Conservation (phyloP, 2,797 vertebrate species). For the Fistularia commersonii region DNA sequence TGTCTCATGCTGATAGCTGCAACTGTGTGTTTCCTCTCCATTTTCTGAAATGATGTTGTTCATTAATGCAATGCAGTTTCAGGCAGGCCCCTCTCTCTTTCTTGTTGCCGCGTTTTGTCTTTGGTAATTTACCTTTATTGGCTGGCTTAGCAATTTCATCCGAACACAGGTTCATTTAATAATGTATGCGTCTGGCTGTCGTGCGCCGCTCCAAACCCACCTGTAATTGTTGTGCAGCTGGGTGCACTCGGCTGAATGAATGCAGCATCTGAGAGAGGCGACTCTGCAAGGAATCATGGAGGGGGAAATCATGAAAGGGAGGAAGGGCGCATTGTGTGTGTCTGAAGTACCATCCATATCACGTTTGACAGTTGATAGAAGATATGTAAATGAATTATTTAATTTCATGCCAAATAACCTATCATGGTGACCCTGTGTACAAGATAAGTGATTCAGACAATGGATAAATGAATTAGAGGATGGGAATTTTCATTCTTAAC, state of each 20-base stretch:
- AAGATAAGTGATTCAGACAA: too few species aligned
- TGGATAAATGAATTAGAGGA: too few species aligned
- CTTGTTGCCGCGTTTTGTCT: constrained; percentile 48
- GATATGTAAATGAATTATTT: too few species aligned
- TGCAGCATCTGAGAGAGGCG: constrained; percentile 12
- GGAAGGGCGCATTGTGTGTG: background rate
- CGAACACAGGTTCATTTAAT: constrained; percentile 68
- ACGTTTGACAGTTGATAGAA: background rate
- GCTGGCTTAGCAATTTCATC: constrained; percentile 65
- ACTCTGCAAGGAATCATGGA: constrained; percentile 1
- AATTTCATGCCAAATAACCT: too few species aligned
- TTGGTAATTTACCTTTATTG: constrained; percentile 71
- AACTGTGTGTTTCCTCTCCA: constrained; percentile 56
- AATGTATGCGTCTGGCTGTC: constrained; percentile 55
- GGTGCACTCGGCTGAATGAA: constrained; percentile 45
- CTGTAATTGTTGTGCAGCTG: constrained; percentile 64
- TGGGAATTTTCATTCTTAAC: too few species aligned
- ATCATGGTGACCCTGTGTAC: too few species aligned
- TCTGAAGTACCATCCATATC: background rate
- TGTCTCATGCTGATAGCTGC: constrained; percentile 59
- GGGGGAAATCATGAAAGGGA: background rate
- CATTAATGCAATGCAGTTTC: constrained; percentile 63
- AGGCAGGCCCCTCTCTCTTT: constrained; percentile 26
- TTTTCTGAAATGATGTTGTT: constrained; percentile 69
- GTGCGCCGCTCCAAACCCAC: constrained; percentile 41